Evolutionary conservation across 30 jellyfish, hydroid and myxozoan genomes (phyloP).

Genomic region (Phacellophora camtschatica): DNA sequence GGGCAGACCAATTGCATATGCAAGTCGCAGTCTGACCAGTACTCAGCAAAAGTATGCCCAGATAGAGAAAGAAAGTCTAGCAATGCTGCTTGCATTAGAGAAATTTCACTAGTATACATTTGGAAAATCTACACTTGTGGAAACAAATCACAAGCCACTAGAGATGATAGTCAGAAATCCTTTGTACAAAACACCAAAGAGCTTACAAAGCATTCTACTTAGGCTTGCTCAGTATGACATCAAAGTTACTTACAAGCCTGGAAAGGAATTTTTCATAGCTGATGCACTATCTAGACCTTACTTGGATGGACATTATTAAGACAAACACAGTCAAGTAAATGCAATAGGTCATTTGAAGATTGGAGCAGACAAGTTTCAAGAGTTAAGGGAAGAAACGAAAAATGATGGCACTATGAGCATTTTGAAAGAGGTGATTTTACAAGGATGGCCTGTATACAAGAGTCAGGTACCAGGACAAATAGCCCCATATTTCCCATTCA

Average conservation of each 20-base stretch:
- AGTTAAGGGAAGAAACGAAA: not conserved
- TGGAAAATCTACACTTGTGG: slow-evolving; percentile 10
- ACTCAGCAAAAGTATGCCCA: slow-evolving; percentile 32
- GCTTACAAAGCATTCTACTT: slow-evolving; percentile 26
- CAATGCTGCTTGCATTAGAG: slow-evolving; percentile 6
- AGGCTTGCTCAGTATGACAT: slow-evolving; percentile 42
- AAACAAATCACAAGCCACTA: slow-evolving; percentile 27
- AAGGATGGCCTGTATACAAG: not conserved
- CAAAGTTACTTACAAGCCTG: slow-evolving; percentile 28
- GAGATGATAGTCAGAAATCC: slow-evolving; percentile 1
- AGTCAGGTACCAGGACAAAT: not conserved
- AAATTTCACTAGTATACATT: slow-evolving; percentile 6
- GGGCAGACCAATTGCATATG: slow-evolving; percentile 29
- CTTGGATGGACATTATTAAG: not conserved
- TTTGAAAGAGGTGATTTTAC: not conserved
- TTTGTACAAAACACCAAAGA: slow-evolving; percentile 4
- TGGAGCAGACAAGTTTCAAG: not conserved
- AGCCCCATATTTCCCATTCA: not conserved
- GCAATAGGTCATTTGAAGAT: not conserved
- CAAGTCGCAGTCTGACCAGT: not conserved
- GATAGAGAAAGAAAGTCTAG: slow-evolving; percentile 11
- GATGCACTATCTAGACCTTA: slow-evolving; percentile 24
- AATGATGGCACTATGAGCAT: not conserved
- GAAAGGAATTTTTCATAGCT: slow-evolving; percentile 10
- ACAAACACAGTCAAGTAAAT: slow-evolving; percentile 10